Base-by-base conservation (phyloP, 1,140 invertebrate species). In the Sarcophaga peregrina region DNA sequence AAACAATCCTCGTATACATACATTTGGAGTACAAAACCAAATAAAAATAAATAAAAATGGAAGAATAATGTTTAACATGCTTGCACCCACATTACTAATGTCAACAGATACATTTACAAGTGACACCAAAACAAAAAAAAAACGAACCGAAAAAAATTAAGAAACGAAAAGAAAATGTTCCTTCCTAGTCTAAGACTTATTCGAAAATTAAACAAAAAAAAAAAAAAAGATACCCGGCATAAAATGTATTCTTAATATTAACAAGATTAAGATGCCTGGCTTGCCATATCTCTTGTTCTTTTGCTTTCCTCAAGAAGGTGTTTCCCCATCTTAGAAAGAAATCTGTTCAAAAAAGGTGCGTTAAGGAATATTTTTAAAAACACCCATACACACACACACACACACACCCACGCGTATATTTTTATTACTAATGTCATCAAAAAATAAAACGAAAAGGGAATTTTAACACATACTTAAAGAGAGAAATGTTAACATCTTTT, bases 401-500 rank as follows among this genome's bases (percentile, higher is more conserved):
- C 25, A 37, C 1, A 37, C 25, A 37, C 25, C 1, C 25, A 37
- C 25, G 1, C 25, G 25, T 4, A 52, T n/a, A 68, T 20, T 68
- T 68, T 68, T 68, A 68, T 68, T 68, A 68, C 62, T 68, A 68
- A 68, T 68, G 62, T 68, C 62, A 68, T 68, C 62, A 68, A 68
- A 58, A 58, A 17, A 68, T 37, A 37, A 37, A 37, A 37, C 25
- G 25, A 37, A 37, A 37, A 37, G 25, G 25, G 25, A 37, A 37
- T 68, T 68, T 68, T 68, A 68, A 68, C 62, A 68, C 17, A 68
- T 68, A 68, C 17, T 37, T 37, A 37, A 37, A 37, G 62, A 68
- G 9, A 20, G 62, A 68, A 37, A 68, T 68, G 62, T 68, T 68
- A 68, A 68, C 62, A 68, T 68, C 17, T 25, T 10, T 68, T 68